Evolutionary conservation across 2,113 vertebrate species (phyloP).

Genomic region (Anguilla rostrata): DNA sequence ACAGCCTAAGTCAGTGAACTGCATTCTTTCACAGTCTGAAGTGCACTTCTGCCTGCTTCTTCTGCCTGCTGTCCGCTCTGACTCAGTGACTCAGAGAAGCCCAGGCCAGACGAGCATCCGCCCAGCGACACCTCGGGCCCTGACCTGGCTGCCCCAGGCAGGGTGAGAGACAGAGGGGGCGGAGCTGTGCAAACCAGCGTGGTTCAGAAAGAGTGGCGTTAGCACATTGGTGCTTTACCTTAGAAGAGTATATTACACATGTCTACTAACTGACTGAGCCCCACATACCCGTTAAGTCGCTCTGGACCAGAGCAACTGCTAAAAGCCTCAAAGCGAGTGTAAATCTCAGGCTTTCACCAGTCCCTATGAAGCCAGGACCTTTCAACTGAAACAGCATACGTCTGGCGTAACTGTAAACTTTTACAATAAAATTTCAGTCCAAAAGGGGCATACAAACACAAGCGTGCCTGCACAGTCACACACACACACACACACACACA

Average conservation of each 20-base stretch:
- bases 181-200: too few relatives aligned
- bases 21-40: conserved; percentile 11
- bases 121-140: too few relatives aligned
- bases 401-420: too few relatives aligned
- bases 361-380: too few relatives aligned
- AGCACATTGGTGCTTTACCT: too few relatives aligned
- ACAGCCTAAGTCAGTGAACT: not conserved
- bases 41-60: conserved; percentile 37
- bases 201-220: not conserved
- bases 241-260: not conserved
- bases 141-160: not conserved
- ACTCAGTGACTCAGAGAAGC: not conserved
- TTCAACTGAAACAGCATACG: too few relatives aligned
- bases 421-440: too few relatives aligned
- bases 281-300: not conserved
- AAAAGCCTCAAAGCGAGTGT: too few relatives aligned
- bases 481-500: not conserved
- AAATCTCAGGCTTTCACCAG: too few relatives aligned
- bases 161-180: not conserved
- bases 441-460: too few relatives aligned
- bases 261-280: not conserved
- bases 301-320: too few relatives aligned
- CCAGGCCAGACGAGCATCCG: not conserved
- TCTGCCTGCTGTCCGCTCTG: conserved; percentile 35
- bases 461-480: too few relatives aligned